A percentile compares a stretch with the other conserved stretches of the same genome.
Evolutionary conservation across 2,888 invertebrate genomes (phyloP).

Genomic region (Plagodis pulveraria): DNA sequence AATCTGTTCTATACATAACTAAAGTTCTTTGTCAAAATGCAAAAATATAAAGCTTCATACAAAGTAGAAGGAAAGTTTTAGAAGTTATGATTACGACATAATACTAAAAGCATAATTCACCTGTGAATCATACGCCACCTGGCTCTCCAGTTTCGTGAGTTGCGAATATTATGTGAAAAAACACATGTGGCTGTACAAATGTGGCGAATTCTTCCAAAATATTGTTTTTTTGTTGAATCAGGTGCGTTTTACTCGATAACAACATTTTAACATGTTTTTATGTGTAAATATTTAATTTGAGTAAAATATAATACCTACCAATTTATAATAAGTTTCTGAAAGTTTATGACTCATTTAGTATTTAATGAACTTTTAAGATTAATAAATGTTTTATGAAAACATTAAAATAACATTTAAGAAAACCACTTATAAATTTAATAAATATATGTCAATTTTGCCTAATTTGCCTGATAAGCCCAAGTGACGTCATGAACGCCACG

Average conservation of each 20-base stretch:
- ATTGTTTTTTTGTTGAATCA: neutral
- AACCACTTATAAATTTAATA: no score
- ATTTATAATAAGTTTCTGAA: no score
- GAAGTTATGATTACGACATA: conserved; percentile 5
- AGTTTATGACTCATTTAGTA: no score
- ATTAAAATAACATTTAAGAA: no score
- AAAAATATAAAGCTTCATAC: neutral
- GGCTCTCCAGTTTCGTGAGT: conserved; percentile 14
- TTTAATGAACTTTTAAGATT: no score
- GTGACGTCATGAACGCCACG: no score
- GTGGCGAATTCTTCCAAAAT: neutral
- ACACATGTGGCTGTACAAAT: neutral
- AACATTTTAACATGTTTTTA: no score
- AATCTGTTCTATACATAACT: neutral
- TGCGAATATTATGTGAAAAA: conserved; percentile 1
- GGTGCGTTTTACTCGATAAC: neutral
- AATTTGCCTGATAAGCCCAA: no score
- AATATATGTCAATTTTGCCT: no score
- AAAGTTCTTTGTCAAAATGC: conserved; percentile 1
- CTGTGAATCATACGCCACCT: conserved; percentile 18
- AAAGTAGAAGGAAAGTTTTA: conserved; percentile 1
- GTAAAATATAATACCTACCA: no score
- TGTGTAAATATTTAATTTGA: no score
- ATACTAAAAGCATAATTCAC: conserved; percentile 11
- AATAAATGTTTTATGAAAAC: no score